Evolutionary conservation across 1,140 invertebrate species (phyloP), one percentile per base, ranked within the genome.

Genomic region (Spodoptera litura): DNA sequence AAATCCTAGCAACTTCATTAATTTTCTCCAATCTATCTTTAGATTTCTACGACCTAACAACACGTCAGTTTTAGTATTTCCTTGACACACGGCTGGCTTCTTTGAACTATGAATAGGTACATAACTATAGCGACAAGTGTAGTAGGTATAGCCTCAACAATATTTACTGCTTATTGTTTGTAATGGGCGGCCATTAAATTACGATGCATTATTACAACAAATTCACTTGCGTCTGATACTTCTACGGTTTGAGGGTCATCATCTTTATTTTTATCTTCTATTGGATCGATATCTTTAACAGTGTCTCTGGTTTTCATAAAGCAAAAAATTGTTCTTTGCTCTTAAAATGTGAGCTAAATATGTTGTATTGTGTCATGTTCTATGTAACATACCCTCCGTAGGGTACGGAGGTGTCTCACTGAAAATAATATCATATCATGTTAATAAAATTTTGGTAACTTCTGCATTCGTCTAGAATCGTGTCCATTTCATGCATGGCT

Each of bases 81-180:
- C 73, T 75, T 75, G 73, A 75, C 73, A 75, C 73, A 51, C 73
- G 73, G 59, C 59, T 75, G 59, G 59, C 58, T 75, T 61, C 73
- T 75, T 53, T 75, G 73, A 75, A 62, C 58, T 53, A 53, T 75
- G n/a, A 15, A 62, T 62, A 52, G 27, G 55, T 61, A 72, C 20
- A 20, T 55, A 72, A 2, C 13, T 55, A 51, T 74, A 61, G 35
- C 25, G 8, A 20, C 35, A 25, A 12, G 31, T 59, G 12, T 73
- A 58, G 53, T 8, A 15, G 25, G 25, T 12, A 12, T n/a, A 55
- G 12, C 1, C 44, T 27, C n/a, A 27, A 64, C 59, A 35, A 64
- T 75, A 62, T 75, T 75, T 64, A 64, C 73, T 35, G 44, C 73
- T 35, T 31, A 75, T 75, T 75, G 73, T 73, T 73, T 44, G 38